A percentile compares a stretch with the other conserved stretches of the same genome.
Evolutionary conservation across 2,888 invertebrate genomes (phyloP).

Genomic region (Syrphus vitripennis): DNA sequence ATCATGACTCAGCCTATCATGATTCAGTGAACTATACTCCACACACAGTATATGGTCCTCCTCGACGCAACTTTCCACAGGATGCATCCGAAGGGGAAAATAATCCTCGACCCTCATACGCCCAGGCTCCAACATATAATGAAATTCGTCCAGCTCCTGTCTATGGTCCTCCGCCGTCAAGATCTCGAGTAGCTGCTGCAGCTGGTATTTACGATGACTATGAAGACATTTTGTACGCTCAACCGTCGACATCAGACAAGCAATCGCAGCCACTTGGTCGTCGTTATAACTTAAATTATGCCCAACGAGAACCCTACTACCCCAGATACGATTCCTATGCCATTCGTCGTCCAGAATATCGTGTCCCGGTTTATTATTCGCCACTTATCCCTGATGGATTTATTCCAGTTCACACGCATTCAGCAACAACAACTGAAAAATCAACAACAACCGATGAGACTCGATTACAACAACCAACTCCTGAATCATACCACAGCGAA

Average conservation of each 20-base stretch:
- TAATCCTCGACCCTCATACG: not conserved
- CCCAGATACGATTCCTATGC: conserved; percentile 27
- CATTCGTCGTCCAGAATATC: conserved; percentile 39
- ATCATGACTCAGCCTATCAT: conserved; percentile 26
- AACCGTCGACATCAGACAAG: conserved; percentile 6
- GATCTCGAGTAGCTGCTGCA: conserved; percentile 52
- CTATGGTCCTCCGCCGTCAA: conserved; percentile 55
- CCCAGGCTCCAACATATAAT: conserved; percentile 14
- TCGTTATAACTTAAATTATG: conserved; percentile 53
- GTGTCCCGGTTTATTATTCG: conserved; percentile 52
- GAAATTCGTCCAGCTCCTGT: conserved; percentile 43
- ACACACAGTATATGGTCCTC: conserved; percentile 54
- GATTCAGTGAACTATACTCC: conserved; percentile 38
- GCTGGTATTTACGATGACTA: conserved; percentile 63
- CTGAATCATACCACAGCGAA: not conserved
- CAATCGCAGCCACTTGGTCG: conserved; percentile 5
- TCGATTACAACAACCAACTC: not conserved
- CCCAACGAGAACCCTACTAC: conserved; percentile 46
- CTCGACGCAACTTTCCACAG: conserved; percentile 31
- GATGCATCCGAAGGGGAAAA: conserved; percentile 42
- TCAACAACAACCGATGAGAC: conserved; percentile 27
- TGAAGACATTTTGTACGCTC: conserved; percentile 44
- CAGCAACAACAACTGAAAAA: not conserved
- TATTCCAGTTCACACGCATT: conserved; percentile 29
- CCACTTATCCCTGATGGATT: conserved; percentile 39